Evolutionary conservation across 2,888 invertebrate genomes (phyloP).

Genomic region (Acronicta leporina): DNA sequence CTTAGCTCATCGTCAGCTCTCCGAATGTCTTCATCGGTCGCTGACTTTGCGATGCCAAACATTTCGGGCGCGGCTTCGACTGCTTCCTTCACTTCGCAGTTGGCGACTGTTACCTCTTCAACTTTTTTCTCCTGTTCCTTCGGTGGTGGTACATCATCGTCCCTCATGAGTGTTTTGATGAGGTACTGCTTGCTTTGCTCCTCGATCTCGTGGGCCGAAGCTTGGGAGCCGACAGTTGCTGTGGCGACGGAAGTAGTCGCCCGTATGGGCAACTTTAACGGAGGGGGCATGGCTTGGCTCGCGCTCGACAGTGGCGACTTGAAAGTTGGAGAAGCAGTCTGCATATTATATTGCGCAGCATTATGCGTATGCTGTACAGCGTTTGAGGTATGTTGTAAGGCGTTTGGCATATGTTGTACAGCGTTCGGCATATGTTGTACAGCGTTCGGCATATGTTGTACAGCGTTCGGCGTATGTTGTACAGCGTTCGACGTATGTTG

Average conservation of each 20-base stretch:
- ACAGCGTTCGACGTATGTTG: constrained; percentile 26
- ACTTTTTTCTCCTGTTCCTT: constrained; percentile 88
- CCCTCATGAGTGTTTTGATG: constrained; percentile 96
- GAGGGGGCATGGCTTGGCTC: constrained; percentile 75
- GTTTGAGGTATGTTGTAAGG: constrained; percentile 29
- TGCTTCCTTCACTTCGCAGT: constrained; percentile 74
- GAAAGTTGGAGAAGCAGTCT: constrained; percentile 30
- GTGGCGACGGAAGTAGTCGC: constrained; percentile 75
- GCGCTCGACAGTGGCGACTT: constrained; percentile 29
- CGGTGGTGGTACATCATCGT: constrained; percentile 94
- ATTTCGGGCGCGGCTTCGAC: constrained; percentile 86
- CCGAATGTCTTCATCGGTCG: constrained; percentile 64
- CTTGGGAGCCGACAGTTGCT: constrained; percentile 83
- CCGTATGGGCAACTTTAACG: constrained; percentile 74
- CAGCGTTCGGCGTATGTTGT: constrained; percentile 22
- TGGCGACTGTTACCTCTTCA: constrained; percentile 86
- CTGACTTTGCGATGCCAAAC: constrained; percentile 87
- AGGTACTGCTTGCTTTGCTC: constrained; percentile 94
- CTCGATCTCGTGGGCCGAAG: constrained; percentile 88
- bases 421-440: constrained; percentile 28
- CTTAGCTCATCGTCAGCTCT: constrained; percentile 74
- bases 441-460: constrained; percentile 21
- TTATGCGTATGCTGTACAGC: constrained; percentile 15
- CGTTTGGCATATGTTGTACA: constrained; percentile 15
- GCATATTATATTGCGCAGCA: constrained; percentile 8